These are phyloP conservation scores for Hemicrepidius hirtus DNA, from an alignment of 2,888 invertebrate species.

Conservation along the genomic window DNA sequence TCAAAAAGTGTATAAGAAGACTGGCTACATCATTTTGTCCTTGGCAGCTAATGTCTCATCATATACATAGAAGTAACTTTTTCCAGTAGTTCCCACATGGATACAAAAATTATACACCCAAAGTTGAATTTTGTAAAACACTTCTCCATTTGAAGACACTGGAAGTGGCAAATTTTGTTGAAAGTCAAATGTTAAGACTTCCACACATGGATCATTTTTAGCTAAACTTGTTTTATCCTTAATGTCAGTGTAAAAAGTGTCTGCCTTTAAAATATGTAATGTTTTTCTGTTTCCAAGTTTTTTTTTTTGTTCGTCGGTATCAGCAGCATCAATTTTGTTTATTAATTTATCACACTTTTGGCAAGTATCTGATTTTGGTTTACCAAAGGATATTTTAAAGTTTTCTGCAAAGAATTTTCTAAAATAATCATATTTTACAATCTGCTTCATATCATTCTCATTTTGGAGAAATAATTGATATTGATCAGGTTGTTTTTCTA, in stretches of 20 bases:
- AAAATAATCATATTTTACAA: conserved; percentile 44
- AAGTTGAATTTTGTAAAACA: conserved; percentile 30
- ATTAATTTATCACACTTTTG: conserved; percentile 25
- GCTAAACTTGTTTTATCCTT: conserved; percentile 14
- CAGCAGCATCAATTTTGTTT: conserved; percentile 32
- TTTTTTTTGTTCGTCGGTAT: conserved; percentile 19
- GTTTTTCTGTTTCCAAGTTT: conserved; percentile 15
- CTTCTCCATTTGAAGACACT: conserved; percentile 26
- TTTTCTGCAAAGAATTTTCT: conserved; percentile 15
- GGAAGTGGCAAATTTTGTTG: conserved; percentile 31
- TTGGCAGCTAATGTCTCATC: conserved; percentile 29
- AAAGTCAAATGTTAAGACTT: conserved; percentile 31
- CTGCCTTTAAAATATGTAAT: background rate
- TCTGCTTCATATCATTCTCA: conserved; percentile 5
- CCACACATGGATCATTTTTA: conserved; percentile 3
- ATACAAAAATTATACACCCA: conserved; percentile 32
- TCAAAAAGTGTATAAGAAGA: conserved; percentile 27
- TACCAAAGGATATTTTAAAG: conserved; percentile 11
- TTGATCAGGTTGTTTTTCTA: conserved; percentile 25
- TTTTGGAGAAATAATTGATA: conserved; percentile 1
- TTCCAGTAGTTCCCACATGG: conserved; percentile 18
- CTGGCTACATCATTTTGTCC: conserved; percentile 33
- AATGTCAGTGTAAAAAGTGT: conserved; percentile 26
- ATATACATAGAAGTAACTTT: conserved; percentile 38
- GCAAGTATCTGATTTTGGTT: conserved; percentile 6